Conservation (phyloP, 2,888 invertebrate genomes). For the Cheilosia vernalis region DNA sequence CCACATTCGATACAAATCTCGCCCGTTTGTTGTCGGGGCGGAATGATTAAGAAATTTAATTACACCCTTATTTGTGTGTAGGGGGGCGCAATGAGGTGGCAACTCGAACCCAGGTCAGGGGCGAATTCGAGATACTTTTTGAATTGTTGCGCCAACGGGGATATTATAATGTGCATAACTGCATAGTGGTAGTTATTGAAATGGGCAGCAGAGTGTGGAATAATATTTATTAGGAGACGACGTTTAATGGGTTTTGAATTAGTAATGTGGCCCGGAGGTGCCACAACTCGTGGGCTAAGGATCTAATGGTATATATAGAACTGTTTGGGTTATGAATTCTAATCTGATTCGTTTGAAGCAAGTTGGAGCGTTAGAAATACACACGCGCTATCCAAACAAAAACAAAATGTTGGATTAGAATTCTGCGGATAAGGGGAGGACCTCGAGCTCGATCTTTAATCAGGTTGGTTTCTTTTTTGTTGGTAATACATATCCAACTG, state of each 20-base stretch:
- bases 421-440: too few species aligned
- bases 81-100: background rate
- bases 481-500: too few species aligned
- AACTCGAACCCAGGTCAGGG: background rate
- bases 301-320: too few species aligned
- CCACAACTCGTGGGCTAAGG: background rate
- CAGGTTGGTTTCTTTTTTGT: too few species aligned
- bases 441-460: too few species aligned
- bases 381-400: too few species aligned
- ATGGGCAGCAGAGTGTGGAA: background rate
- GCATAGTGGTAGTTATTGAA: constrained; percentile 29
- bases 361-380: too few species aligned
- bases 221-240: constrained; percentile 8
- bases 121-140: constrained; percentile 33
- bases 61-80: constrained; percentile 26
- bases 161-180: constrained; percentile 38
- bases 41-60: constrained; percentile 70
- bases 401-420: too few species aligned
- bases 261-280: constrained; percentile 19
- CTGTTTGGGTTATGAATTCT: too few species aligned
- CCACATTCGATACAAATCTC: constrained; percentile 43
- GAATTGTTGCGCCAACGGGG: constrained; percentile 16
- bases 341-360: too few species aligned
- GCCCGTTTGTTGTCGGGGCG: constrained; percentile 41
- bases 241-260: constrained; percentile 28